Conservation (phyloP, 2,888 invertebrate species). For the Orchesellides sinensis region DNA sequence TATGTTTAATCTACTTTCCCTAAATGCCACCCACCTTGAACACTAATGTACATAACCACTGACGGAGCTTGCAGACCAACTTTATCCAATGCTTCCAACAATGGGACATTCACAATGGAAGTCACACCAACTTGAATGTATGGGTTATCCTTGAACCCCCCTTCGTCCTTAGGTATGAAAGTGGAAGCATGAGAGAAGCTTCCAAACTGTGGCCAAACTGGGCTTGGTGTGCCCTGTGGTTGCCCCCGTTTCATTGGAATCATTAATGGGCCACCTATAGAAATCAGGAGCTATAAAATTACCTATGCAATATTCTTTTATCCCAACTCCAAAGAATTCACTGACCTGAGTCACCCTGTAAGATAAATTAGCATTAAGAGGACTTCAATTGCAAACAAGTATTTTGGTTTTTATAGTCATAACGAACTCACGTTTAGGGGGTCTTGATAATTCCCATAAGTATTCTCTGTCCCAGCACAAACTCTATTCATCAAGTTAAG, state of each 20-base stretch:
- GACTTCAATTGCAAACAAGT: no score
- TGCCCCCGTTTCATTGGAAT: no score
- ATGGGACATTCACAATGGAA: neutral
- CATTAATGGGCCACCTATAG: no score
- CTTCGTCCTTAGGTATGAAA: neutral
- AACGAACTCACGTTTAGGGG: neutral
- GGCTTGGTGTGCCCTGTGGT: no score
- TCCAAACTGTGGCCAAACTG: no score
- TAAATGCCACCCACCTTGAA: neutral
- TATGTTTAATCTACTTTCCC: no score
- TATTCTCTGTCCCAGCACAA: neutral
- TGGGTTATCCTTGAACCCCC: neutral
- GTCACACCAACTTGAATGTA: neutral
- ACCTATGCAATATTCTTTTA: no score
- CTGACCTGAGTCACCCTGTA: neutral
- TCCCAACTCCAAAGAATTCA: no score
- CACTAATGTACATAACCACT: neutral
- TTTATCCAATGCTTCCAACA: neutral
- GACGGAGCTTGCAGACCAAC: neutral
- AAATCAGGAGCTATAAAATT: no score
- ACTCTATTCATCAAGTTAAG: neutral
- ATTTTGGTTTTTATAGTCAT: neutral
- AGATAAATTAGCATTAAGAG: neutral
- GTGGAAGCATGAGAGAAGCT: neutral
- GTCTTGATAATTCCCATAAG: neutral